Evolutionary conservation across 2,113 vertebrate genomes (phyloP), one percentile per base, ranked within the genome.

Genomic region (Boleophthalmus pectinirostris): DNA sequence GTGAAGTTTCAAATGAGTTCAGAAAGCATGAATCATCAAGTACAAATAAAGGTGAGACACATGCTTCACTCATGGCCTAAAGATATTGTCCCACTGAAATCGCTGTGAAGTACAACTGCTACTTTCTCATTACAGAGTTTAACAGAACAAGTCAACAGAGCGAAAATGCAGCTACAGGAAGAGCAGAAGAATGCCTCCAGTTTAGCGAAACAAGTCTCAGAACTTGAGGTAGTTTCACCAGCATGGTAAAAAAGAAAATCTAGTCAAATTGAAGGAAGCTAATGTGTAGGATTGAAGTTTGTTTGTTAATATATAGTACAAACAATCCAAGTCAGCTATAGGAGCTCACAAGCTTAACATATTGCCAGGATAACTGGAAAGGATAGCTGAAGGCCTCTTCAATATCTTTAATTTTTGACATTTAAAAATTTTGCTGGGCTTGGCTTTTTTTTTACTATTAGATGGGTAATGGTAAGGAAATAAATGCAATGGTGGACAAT

Each of bases 1-100:
- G 56, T 95, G 76, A 97, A 94, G 91, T 98, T 99, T 92, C 96
- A 98, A 74, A 94, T 96, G 91, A 98, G 97, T 87, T 93, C 95
- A 2, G 95, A 97, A 77, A 95, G 92, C 90, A 94, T 99, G 93
- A 95, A 90, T 82, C 91, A 94, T 80, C 94, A 98, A 85, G 93
- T 87, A 82, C 95, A 92, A 82, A 81, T 96, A 63, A 97, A 97
- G 96, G 97, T 98, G 94, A 82, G 71, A 66, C 10, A 3, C 13
- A 71, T 14, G 35, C 6, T 63, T 25, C 14, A 29, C 20, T 33
- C n/a, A 0, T 38, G 33, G 16, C 20, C 10, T 63, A 18, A 21
- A 38, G 35, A 4, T 64, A 20, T 61, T 33, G 2, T 38, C 20
- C 29, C 16, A 20, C 18, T 64, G 61, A n/a, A 8, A n/a, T 58